phyloP scores from a whole-genome alignment of 2,888 invertebrate species.

The Drosophila infuscata region DNA sequence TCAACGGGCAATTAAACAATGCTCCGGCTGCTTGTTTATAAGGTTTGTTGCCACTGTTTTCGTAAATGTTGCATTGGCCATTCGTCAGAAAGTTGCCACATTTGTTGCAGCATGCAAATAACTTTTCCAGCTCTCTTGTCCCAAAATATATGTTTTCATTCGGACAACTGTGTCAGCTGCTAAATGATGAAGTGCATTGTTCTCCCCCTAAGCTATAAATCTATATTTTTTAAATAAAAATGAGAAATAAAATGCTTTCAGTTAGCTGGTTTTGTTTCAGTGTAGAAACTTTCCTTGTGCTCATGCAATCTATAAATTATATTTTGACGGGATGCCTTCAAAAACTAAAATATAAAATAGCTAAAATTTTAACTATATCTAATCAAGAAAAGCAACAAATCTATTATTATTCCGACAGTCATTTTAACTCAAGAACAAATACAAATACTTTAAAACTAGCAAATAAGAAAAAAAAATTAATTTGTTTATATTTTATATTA shows the following conservation, averaged over 20 bases:
- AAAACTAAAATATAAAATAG: not conserved
- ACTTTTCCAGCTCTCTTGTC: conserved; percentile 32
- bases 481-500: no score
- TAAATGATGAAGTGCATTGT: conserved; percentile 31
- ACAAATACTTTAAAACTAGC: no score
- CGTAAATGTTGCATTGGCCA: conserved; percentile 27
- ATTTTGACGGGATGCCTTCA: not conserved
- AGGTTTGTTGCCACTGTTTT: conserved; percentile 15
- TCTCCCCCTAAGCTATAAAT: not conserved
- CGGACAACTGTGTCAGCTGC: conserved; percentile 19
- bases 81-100: conserved; percentile 26
- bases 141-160: conserved; percentile 14
- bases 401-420: no score
- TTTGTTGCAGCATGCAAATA: conserved; percentile 18
- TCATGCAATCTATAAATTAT: not conserved
- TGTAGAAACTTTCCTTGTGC: not conserved
- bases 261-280: not conserved
- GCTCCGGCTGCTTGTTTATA: conserved; percentile 18
- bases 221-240: not conserved
- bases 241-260: not conserved
- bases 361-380: not conserved
- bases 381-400: not conserved
- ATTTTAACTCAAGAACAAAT: no score
- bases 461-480: not conserved
- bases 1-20: conserved; percentile 65